Evolutionary conservation across 2,888 invertebrate genomes (phyloP), one percentile per base, ranked within the genome.

Genomic region (Oscheius sp.): DNA sequence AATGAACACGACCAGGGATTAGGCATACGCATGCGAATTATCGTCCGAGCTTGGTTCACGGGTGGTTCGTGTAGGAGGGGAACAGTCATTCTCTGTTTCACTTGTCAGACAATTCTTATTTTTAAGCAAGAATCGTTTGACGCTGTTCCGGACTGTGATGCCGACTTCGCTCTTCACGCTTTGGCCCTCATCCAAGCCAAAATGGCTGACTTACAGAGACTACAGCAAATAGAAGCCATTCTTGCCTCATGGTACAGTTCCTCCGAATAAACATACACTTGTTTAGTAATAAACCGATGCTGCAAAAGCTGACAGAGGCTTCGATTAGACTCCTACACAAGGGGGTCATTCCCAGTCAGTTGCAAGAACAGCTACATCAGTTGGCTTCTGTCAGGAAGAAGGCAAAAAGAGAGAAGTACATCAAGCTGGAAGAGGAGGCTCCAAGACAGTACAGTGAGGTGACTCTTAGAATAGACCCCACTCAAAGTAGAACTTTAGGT

Each of bases 251-350:
- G 81, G 73, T 73, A 55, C 13, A 11, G 4, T 21, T 63, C 9
- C 21, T 68, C 29, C 13, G 50, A n/a, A 50, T 2, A 53, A 68
- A 13, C 68, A 32, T 1, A 21, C 7, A 7, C 48, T 32, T 11
- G 2, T 76, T 66, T 65, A 59, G 74, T 50, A 82, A 82, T 70
- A 82, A 82, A 37, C 76, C 82, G 9, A 79, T 79, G 48, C 75
- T 82, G 60, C 82, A 82, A 62, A 82, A 82, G 65, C 73, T 80
- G 71, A 74, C 82, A 0, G 80, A 80, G 60, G 77, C 73, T 9
- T 79, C 77, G 5, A 74, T 76, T 1, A 76, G 74, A 55, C 73
- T 80, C 5, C 66, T 78, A 2, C 72, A 76, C n/a, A 77, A 78
- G 33, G 77, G 78, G 35, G 73, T 77, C 4, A 53, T 66, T 13